Evolutionary conservation across 2,888 invertebrate species (phyloP), one percentile per base, ranked within the genome.

Genomic region (Xestia xanthographa): DNA sequence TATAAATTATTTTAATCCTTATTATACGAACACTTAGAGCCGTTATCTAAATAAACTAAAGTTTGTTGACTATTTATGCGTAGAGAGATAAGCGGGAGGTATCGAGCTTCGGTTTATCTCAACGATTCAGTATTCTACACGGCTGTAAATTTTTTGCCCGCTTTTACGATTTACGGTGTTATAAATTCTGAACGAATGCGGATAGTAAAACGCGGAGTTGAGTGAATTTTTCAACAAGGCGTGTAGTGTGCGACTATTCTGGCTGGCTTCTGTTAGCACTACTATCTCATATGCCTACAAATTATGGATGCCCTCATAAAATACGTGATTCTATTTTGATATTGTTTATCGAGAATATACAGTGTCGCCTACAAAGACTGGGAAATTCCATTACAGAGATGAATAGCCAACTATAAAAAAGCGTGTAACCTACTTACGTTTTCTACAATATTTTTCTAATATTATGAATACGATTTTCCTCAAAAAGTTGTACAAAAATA

Each of bases 181-280:
- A 93, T 95, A 95, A 95, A 95, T 95, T 95, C 92, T 90, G 92
- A 92, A 94, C 92, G 95, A 93, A 94, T 91, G 91, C 89, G 91
- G 92, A 92, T 92, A 93, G 93, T 95, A 95, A 95, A 95, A 93
- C 91, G 90, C 62, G 90, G 89, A 89, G 90, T 91, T 89, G 92
- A 94, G 93, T 95, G 93, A 95, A 95, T 95, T 94, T 95, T 95
- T 94, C 91, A 95, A 90, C 90, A 87, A 87, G 89, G 90, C 90
- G 88, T 91, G 92, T 91, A 90, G 87, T 84, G 84, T 84, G 79
- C 86, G 77, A 75, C 83, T 79, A 84, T 79, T 82, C 79, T 82
- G 67, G 70, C 66, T 66, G 68, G 65, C 77, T 77, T 45, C 77
- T 62, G 66, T 43, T 63, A 53, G 48, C 34, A 56, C 41, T 29